Evolutionary conservation across 1,140 invertebrate genomes (phyloP).

Genomic region (Maniola jurtina): DNA sequence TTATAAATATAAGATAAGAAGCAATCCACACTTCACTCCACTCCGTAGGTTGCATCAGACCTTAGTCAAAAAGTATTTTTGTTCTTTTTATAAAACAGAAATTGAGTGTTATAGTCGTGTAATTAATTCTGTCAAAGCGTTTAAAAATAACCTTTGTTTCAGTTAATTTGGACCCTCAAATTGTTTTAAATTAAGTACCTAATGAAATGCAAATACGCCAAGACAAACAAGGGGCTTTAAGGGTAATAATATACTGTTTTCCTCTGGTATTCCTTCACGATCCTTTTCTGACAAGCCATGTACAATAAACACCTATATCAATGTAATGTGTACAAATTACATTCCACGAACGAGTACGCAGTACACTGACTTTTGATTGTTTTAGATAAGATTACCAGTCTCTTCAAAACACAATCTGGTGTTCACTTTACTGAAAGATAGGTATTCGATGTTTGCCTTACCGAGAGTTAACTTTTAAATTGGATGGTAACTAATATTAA

Average conservation of each 20-base stretch:
- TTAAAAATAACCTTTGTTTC: neutral
- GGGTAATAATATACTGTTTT: conserved; percentile 14
- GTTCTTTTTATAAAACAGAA: too few species aligned
- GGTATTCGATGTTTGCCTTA: too few species aligned
- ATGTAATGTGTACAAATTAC: conserved; percentile 30
- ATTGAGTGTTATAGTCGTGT: neutral
- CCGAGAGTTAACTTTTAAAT: too few species aligned
- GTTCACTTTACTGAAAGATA: neutral
- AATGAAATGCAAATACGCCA: conserved; percentile 20
- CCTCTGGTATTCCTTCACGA: conserved; percentile 14
- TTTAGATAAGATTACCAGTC: conserved; percentile 1
- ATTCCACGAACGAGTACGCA: conserved; percentile 20
- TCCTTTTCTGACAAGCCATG: conserved; percentile 13
- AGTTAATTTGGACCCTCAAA: neutral
- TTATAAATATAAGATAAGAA: too few species aligned
- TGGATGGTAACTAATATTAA: too few species aligned
- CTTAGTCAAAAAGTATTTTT: too few species aligned
- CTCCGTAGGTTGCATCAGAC: too few species aligned
- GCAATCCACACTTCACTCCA: too few species aligned
- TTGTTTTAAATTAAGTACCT: conserved; percentile 18
- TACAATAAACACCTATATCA: conserved; percentile 6
- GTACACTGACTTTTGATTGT: conserved; percentile 1
- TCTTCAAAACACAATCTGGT: neutral
- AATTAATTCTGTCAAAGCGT: neutral
- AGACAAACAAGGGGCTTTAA: conserved; percentile 16